Evolutionary conservation across 2,888 invertebrate genomes (phyloP).

Genomic region (Eueremaeus valkanovi): DNA sequence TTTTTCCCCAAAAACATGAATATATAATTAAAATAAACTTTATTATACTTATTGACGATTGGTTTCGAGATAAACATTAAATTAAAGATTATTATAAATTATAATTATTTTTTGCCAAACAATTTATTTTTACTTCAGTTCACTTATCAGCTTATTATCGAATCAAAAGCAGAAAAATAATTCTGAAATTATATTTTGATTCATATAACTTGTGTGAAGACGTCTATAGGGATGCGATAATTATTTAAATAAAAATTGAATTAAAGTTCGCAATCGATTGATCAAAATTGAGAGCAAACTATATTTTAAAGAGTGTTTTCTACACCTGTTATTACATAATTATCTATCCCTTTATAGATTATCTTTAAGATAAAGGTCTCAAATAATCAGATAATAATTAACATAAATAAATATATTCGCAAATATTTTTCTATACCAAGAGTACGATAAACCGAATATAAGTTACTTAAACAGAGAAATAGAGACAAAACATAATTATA

Average conservation of each 20-base stretch:
- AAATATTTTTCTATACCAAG: no score
- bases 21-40: conserved; percentile 9
- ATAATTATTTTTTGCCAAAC: background rate
- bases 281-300: no score
- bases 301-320: no score
- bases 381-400: no score
- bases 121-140: background rate
- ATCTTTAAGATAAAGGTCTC: no score
- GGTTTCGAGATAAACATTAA: background rate
- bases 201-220: background rate
- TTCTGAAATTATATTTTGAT: background rate
- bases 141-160: background rate
- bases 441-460: no score
- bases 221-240: background rate
- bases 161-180: conserved; percentile 9
- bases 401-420: no score
- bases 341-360: no score
- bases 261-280: background rate
- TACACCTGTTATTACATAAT: no score
- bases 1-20: background rate
- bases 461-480: no score
- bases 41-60: background rate
- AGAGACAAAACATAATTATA: no score
- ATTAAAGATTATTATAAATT: background rate
- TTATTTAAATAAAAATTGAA: background rate